A percentile compares a stretch with the other conserved stretches of the same genome.
These are phyloP conservation scores for Masticophis lateralis DNA, from an alignment of 2,797 vertebrate genomes.

Conservation along the genomic window DNA sequence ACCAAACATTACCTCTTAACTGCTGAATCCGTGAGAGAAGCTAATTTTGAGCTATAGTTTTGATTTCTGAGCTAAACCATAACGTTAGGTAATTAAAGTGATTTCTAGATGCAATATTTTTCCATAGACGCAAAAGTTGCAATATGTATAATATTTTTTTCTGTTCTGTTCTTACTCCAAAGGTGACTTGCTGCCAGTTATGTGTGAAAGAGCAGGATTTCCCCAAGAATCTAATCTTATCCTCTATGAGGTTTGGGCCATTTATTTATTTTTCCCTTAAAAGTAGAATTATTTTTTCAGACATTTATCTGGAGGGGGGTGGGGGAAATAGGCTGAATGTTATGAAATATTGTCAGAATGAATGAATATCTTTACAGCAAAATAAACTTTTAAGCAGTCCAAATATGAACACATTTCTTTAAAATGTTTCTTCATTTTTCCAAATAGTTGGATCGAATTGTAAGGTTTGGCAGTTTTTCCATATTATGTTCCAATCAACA, in stretches of 20 bases:
- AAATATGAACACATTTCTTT: not conserved
- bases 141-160: not conserved
- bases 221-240: constrained; percentile 99
- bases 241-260: constrained; percentile 95
- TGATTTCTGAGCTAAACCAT: too few species aligned
- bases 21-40: not conserved
- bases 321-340: not conserved
- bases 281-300: not conserved
- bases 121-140: not conserved
- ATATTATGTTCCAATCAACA: not conserved
- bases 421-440: not conserved
- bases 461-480: not conserved
- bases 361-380: not conserved
- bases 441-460: not conserved
- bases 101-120: not conserved
- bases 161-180: constrained; percentile 47
- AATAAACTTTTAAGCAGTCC: not conserved
- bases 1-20: not conserved
- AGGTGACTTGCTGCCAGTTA: constrained; percentile 98
- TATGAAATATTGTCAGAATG: not conserved
- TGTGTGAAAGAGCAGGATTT: constrained; percentile 99
- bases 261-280: constrained; percentile 25
- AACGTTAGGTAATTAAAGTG: not conserved
- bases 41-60: not conserved
- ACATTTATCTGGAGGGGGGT: not conserved